Evolutionary conservation across 2,797 vertebrate genomes (phyloP).

Genomic region (Hypotaenidia okinawae): DNA sequence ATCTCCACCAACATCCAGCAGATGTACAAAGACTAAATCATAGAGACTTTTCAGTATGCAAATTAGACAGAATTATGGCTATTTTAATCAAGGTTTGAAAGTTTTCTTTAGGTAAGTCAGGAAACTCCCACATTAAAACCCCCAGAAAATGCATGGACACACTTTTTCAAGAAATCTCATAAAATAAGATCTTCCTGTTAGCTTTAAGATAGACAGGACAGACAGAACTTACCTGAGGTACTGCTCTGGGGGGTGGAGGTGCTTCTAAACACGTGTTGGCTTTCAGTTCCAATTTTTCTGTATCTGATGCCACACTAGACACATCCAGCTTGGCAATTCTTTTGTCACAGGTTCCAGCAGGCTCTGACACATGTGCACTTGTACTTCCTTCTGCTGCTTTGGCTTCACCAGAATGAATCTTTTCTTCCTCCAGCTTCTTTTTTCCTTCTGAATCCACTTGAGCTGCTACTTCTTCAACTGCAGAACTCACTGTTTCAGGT

Average conservation of each 20-base stretch:
- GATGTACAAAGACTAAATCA: not conserved
- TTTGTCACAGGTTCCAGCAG: constrained; percentile 81
- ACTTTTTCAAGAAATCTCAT: not conserved
- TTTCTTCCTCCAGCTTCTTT: constrained; percentile 35
- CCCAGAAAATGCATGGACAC: rapidly evolving
- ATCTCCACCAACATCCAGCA: not conserved
- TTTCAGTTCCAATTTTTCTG: constrained; percentile 91
- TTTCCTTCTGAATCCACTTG: not conserved
- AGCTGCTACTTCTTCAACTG: not conserved
- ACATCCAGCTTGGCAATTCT: constrained; percentile 94
- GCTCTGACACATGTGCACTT: constrained; percentile 1
- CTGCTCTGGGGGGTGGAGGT: constrained; percentile 29
- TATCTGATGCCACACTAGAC: constrained; percentile 95
- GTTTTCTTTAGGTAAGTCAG: not conserved
- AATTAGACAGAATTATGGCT: not conserved
- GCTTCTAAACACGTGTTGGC: constrained; percentile 66
- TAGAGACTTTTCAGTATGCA: not conserved
- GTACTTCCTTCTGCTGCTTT: not conserved
- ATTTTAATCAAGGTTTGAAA: not conserved
- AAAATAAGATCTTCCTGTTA: not conserved
- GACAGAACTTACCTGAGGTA: constrained; percentile 77
- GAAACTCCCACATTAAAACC: not conserved
- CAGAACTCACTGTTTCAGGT: constrained; percentile 15
- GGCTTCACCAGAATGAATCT: not conserved
- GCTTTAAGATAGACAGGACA: not conserved